phyloP scores from a whole-genome alignment of 2,797 vertebrate species.

The Aplochiton taeniatus region DNA sequence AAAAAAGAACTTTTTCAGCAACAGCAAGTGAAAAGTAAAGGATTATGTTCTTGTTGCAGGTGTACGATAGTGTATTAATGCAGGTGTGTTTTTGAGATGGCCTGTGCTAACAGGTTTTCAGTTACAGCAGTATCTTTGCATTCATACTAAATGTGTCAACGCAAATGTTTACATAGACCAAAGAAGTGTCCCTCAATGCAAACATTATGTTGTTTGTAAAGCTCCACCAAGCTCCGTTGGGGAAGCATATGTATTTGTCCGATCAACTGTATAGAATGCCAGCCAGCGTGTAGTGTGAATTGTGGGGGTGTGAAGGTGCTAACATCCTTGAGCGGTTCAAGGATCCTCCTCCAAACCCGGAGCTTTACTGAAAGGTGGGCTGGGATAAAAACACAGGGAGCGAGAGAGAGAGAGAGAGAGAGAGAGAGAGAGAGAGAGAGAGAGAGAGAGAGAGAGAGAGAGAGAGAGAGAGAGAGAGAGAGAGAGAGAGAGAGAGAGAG shows the following conservation, averaged over 20 bases:
- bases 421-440: background rate
- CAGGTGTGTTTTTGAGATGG: background rate
- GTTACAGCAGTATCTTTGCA: background rate
- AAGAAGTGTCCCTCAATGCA: background rate
- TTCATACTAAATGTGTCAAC: background rate
- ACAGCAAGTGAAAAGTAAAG: constrained; percentile 31
- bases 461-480: constrained; percentile 15
- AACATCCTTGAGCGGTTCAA: constrained; percentile 54
- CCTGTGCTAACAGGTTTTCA: background rate
- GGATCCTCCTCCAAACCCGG: constrained; percentile 34
- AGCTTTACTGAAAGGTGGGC: constrained; percentile 46
- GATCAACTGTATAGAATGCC: constrained; percentile 6
- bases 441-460: constrained; percentile 11
- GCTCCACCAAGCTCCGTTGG: background rate
- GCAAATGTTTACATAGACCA: constrained; percentile 1
- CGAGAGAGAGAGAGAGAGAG: background rate
- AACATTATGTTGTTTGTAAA: background rate
- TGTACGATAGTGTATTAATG: background rate
- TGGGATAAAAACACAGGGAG: constrained; percentile 33
- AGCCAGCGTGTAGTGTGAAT: background rate
- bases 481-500: background rate
- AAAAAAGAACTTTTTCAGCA: constrained; percentile 41
- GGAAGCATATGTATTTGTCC: constrained; percentile 8
- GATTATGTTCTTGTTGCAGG: constrained; percentile 12
- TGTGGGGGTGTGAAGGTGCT: constrained; percentile 11